Conservation (phyloP, 2,888 invertebrate genomes). For the Tortricodes alternella region DNA sequence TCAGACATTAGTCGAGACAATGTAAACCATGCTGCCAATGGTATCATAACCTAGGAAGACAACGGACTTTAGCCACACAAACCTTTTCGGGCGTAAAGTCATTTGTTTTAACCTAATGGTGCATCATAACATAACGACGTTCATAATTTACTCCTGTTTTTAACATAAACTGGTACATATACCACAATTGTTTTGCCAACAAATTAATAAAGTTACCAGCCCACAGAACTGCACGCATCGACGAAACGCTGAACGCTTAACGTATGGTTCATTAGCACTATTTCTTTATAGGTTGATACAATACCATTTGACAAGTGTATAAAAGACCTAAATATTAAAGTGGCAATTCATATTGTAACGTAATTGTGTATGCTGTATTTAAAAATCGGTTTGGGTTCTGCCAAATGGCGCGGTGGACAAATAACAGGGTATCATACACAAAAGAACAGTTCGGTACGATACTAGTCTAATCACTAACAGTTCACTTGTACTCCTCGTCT, state of each 20-base stretch:
- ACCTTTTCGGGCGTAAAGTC: slow-evolving; percentile 1
- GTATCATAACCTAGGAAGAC: too few species aligned
- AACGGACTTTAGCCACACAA: not conserved
- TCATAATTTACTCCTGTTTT: not conserved
- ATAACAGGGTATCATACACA: not conserved
- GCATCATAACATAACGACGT: too few species aligned
- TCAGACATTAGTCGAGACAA: too few species aligned
- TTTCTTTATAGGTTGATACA: not conserved
- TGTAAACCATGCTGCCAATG: too few species aligned
- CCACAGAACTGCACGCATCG: not conserved
- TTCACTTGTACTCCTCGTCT: slow-evolving; percentile 84
- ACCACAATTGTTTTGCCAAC: slow-evolving; percentile 1
- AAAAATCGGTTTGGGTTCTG: not conserved
- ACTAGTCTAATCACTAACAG: slow-evolving; percentile 13
- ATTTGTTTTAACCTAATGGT: slow-evolving; percentile 20
- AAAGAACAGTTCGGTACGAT: slow-evolving; percentile 20
- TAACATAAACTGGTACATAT: not conserved
- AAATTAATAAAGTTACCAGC: not conserved
- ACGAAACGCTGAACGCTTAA: slow-evolving; percentile 1
- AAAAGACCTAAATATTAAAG: not conserved
- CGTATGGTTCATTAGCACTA: too few species aligned
- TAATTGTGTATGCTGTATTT: not conserved
- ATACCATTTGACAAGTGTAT: too few species aligned
- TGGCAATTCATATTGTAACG: not conserved
- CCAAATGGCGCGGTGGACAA: not conserved